Evolutionary conservation across 2,113 vertebrate species (phyloP), one percentile per base, ranked within the genome.

Genomic region (Gambusia affinis): DNA sequence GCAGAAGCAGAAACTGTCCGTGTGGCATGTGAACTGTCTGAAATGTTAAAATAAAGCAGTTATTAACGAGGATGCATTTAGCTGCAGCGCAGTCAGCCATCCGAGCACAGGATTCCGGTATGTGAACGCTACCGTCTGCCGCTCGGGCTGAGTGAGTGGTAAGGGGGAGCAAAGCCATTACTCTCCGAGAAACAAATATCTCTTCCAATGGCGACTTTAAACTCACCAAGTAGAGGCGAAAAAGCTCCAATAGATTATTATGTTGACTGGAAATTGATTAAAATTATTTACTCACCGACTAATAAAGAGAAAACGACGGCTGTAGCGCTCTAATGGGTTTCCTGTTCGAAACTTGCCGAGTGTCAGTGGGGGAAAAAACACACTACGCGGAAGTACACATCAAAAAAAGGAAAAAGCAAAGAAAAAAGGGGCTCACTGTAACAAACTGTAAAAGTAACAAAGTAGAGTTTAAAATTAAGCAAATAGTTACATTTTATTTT

Each of bases 361-460:
- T 91, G 91, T 90, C 91, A 88, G 83, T 85, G 73, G 76, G 70
- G 54, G 33, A 88, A 83, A 90, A 86, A 84, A 90, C 78, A 93
- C 87, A 90, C 87, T 87, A 94, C 85, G 90, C 94, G 94, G 94
- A 95, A 95, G 94, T 93, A 86, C 74, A 87, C 84, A 67, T 85
- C 35, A 42, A 62, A 68, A 68, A 68, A 54, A 33, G 29, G 4
- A 11, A 47, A 31, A 11, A 4, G 44, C 47, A 47, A n/a, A 47
- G 39, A 65, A 73, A 51, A 64, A 66, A 47, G 11, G 10, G 44
- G 28, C 3, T 33, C 29, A n/a, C 73, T 42, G 57, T 60, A 54
- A 60, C 4, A 29, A 15, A 4, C 44, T 47, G 10, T 15, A 27
- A 62, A n/a, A 70, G 1, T 44, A 14, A 27, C 4, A 8, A 5